Conservation (phyloP, 2,888 invertebrate species). For the Lapara coniferarum region DNA sequence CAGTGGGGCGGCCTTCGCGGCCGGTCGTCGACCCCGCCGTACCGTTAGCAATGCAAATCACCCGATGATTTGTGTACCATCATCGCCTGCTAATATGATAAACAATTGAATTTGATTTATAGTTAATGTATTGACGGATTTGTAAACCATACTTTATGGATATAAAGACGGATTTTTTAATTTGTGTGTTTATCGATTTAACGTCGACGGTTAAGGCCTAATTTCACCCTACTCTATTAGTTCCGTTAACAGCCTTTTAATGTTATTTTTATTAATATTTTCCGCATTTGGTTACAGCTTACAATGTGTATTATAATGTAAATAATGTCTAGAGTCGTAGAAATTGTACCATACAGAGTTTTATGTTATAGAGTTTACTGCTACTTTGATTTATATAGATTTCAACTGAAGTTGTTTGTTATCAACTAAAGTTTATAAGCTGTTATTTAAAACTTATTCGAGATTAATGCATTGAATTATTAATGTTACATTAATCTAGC, state of each 20-base stretch:
- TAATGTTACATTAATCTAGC: not conserved
- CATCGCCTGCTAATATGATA: slow-evolving; percentile 27
- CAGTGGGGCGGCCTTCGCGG: slow-evolving; percentile 67
- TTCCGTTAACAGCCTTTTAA: too few relatives aligned
- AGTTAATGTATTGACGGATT: not conserved
- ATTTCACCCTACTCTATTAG: not conserved
- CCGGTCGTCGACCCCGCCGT: slow-evolving; percentile 60
- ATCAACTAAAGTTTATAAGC: not conserved
- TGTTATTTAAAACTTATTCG: not conserved
- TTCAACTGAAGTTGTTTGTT: not conserved
- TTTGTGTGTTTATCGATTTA: not conserved
- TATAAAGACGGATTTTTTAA: slow-evolving; percentile 11
- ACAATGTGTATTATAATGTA: too few relatives aligned
- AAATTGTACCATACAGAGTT: too few relatives aligned
- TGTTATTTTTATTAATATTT: too few relatives aligned
- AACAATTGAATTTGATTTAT: slow-evolving; percentile 23
- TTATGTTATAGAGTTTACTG: too few relatives aligned
- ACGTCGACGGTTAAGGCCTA: not conserved
- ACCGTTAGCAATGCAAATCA: slow-evolving; percentile 64
- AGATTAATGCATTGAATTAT: not conserved
- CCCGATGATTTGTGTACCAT: slow-evolving; percentile 41
- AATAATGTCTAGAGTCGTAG: too few relatives aligned
- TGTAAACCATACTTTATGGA: not conserved
- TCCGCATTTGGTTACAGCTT: too few relatives aligned
- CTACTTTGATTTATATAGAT: too few relatives aligned